Evolutionary conservation across 2,113 vertebrate species (phyloP).

Genomic region (Malurus melanocephalus): DNA sequence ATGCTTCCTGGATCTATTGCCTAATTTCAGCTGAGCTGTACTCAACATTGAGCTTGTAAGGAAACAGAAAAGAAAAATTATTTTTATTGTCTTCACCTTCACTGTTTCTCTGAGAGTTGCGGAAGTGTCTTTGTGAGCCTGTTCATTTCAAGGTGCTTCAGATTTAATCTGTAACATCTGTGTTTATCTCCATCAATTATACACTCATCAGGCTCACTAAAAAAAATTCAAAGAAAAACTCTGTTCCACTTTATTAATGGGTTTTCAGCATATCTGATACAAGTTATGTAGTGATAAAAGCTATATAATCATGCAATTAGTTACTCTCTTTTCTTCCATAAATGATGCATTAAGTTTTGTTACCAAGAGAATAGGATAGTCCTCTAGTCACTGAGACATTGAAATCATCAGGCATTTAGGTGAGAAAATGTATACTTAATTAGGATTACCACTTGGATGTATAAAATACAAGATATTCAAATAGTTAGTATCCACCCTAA

Average conservation of each 20-base stretch:
- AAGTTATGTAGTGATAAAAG: neutral
- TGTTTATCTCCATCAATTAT: neutral
- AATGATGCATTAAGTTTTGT: neutral
- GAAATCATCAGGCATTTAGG: neutral
- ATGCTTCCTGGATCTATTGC: neutral
- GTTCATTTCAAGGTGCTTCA: neutral
- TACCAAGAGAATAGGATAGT: neutral
- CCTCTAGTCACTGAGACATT: neutral
- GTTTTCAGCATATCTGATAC: neutral
- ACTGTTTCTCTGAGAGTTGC: fast-evolving
- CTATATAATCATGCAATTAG: neutral
- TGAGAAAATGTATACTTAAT: neutral
- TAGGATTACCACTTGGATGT: neutral
- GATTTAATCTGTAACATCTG: neutral
- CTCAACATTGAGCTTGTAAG: neutral
- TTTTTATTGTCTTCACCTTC: neutral
- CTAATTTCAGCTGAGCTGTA: neutral
- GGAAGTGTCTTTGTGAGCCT: neutral
- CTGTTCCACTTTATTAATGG: neutral
- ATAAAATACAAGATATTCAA: neutral
- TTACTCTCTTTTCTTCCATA: neutral
- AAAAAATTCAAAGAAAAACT: neutral
- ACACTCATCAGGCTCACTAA: neutral
- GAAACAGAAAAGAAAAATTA: neutral
- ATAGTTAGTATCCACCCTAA: neutral